phyloP scores from a whole-genome alignment of 2,113 vertebrate species.

The Nibea coibor region DNA sequence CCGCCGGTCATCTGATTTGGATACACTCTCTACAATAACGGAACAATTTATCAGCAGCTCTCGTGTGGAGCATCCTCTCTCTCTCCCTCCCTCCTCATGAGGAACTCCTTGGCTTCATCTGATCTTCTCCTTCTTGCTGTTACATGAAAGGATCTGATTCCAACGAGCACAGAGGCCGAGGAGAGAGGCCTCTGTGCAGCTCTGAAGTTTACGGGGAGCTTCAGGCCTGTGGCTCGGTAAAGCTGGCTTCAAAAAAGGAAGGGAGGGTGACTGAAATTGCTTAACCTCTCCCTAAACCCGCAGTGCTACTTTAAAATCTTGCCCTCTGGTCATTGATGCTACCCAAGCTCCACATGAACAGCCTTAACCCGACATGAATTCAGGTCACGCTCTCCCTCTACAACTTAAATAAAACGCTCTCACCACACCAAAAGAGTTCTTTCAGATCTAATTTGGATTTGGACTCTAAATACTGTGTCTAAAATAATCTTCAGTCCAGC shows the following conservation, averaged over 20 bases:
- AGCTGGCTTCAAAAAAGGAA: conserved; percentile 20
- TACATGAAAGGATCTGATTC: neutral
- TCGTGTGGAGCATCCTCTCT: neutral
- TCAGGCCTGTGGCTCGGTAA: neutral
- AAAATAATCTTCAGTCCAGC: neutral
- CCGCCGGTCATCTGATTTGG: neutral
- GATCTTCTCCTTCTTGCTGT: neutral
- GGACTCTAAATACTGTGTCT: neutral
- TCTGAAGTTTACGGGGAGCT: conserved; percentile 24
- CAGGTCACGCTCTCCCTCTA: neutral
- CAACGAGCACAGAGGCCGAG: neutral
- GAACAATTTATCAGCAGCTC: neutral
- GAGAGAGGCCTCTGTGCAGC: neutral
- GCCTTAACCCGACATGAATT: conserved; percentile 36
- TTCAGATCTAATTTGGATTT: neutral
- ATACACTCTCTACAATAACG: neutral
- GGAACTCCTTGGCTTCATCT: neutral
- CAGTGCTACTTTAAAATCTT: conserved; percentile 41
- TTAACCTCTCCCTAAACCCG: conserved; percentile 64
- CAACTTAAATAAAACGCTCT: neutral
- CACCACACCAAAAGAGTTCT: no score
- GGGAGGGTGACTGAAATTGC: conserved; percentile 12
- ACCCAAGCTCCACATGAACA: conserved; percentile 21
- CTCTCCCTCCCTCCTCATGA: neutral
- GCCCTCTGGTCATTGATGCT: conserved; percentile 51